These are phyloP conservation scores for Salmo trutta DNA, from an alignment of 2,797 vertebrate species.

Conservation along the genomic window DNA sequence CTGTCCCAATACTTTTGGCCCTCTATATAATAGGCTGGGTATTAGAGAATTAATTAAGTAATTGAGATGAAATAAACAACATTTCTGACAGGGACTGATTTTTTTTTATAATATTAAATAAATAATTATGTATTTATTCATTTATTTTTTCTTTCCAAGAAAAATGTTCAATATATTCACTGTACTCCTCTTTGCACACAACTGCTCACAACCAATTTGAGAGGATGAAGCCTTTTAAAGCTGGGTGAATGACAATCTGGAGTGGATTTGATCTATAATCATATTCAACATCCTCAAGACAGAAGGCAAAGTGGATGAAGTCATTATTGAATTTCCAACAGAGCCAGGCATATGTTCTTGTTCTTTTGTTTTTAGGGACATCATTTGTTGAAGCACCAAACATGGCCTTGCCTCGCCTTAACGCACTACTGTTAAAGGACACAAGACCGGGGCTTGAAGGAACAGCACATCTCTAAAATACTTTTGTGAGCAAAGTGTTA, in stretches of 20 bases:
- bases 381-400: conserved; percentile 1
- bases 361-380: conserved; percentile 31
- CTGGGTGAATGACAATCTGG: conserved; percentile 37
- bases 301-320: conserved; percentile 52
- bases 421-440: neutral
- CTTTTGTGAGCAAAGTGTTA: neutral
- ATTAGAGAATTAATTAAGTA: neutral
- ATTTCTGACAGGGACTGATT: neutral
- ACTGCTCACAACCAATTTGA: no score
- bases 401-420: neutral
- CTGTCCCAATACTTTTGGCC: no score
- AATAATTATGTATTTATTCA: neutral
- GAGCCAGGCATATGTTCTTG: conserved; percentile 45
- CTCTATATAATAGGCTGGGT: neutral
- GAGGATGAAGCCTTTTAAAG: neutral
- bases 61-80: neutral
- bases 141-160: neutral
- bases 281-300: conserved; percentile 47
- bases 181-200: neutral
- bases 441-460: neutral
- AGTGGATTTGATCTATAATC: conserved; percentile 46
- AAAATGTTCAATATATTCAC: neutral
- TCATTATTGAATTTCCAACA: conserved; percentile 49
- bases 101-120: neutral
- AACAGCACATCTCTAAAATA: neutral